A percentile compares a stretch with the other conserved stretches of the same genome.
phyloP scores from a whole-genome alignment of 2,797 vertebrate species.

The Enteromius afrohamiltoni region DNA sequence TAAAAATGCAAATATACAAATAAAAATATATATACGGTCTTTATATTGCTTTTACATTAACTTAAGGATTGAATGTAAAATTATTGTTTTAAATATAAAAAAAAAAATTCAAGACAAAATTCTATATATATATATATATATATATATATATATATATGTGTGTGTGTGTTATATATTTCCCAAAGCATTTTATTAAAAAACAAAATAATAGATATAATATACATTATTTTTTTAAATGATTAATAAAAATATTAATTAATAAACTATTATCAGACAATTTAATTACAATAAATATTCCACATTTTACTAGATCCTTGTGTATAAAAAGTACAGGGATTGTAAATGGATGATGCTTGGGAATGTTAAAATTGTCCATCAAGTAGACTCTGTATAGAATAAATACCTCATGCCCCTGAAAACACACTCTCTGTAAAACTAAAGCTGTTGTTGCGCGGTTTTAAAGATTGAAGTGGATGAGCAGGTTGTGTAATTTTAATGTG shows the following conservation, averaged over 20 bases:
- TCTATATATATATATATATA: no score
- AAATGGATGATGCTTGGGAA: not conserved
- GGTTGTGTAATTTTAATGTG: not conserved
- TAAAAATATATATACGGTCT: no score
- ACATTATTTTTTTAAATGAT: not conserved
- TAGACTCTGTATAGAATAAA: not conserved
- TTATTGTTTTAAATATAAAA: no score
- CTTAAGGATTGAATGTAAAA: no score
- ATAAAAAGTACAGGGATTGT: not conserved
- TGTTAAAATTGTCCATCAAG: not conserved
- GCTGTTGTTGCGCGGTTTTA: not conserved
- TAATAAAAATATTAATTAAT: not conserved
- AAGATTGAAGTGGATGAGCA: not conserved
- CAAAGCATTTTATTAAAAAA: not conserved
- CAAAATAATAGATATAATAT: no score
- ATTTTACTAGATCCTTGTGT: not conserved
- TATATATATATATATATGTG: no score
- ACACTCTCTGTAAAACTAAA: not conserved
- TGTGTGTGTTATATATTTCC: no score
- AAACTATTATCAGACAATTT: not conserved
- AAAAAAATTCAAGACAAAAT: no score
- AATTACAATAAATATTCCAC: not conserved
- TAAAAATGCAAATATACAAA: no score
- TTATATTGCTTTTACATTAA: no score
- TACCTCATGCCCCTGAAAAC: not conserved